Evolutionary conservation across 2,113 vertebrate species (phyloP), one percentile per base, ranked within the genome.

Genomic region (Neolamprologus sp.): DNA sequence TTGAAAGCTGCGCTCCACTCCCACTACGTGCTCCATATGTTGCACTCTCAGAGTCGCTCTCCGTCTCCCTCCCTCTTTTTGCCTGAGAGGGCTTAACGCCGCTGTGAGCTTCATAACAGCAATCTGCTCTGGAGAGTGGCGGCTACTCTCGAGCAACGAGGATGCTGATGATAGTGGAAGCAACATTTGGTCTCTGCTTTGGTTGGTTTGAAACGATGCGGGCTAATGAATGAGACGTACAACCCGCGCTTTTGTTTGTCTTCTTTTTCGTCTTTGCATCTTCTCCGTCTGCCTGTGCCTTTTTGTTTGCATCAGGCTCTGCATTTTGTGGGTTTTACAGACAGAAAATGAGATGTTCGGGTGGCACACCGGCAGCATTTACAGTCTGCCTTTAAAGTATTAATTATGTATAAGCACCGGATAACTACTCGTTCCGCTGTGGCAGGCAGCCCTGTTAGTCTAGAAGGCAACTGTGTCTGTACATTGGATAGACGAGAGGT

Each of bases 31-130:
- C 90, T 94, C 92, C 92, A 94, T 94, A 95, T 95, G 87, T 94
- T 90, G 90, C 89, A 73, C 84, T 89, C 91, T 88, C 88, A 19
- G 79, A 89, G 89, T 80, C 80, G 85, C 93, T 90, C 87, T 90
- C 82, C 37, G 9, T 87, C 86, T 88, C 83, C 42, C 87, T 90
- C 89, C 85, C 91, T 88, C 83, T 86, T 88, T 65, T 89, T 91
- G 93, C 92, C 93, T 92, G 93, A 95, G 93, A 96, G 95, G 93
- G 93, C 94, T 96, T 95, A 95, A 95, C 91, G 91, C 94, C 89
- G 90, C 93, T 91, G 91, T 91, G 94, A 94, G 94, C 94, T 95
- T 96, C 92, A 94, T 94, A 91, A 89, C 89, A 89, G 92, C 92
- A 94, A 95, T 95, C 93, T 95, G 92, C 90, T 95, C 85, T 21